A percentile compares a stretch with the other conserved stretches of the same genome.
These are phyloP conservation scores for Piaya cayana DNA, from an alignment of 2,113 vertebrate genomes.

Conservation along the genomic window DNA sequence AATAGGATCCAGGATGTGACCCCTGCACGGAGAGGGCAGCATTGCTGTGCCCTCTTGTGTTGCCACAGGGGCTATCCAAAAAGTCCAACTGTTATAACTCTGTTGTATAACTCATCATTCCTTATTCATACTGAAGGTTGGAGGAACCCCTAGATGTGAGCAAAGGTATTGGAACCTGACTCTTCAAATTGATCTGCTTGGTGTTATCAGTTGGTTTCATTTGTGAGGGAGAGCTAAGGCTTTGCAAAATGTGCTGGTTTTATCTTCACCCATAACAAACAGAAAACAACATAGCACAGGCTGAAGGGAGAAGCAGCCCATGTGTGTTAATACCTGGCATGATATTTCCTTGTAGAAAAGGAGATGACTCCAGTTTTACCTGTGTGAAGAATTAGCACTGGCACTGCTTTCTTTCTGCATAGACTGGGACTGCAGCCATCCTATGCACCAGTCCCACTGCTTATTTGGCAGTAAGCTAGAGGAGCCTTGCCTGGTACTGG, in stretches of 20 bases:
- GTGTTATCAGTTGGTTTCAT: not conserved
- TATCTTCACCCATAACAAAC: not conserved
- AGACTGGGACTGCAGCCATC: conserved; percentile 55
- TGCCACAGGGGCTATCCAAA: not conserved
- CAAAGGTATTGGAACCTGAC: not conserved
- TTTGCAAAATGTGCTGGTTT: not conserved
- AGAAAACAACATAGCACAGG: not conserved
- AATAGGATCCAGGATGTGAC: not conserved
- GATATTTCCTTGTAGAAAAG: not conserved
- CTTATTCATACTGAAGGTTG: not conserved
- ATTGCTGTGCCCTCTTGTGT: not conserved
- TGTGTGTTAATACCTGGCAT: not conserved
- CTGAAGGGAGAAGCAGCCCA: not conserved
- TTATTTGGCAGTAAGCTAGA: conserved; percentile 44
- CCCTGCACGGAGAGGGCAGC: not conserved
- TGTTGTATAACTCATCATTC: not conserved
- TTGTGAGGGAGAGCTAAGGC: not conserved
- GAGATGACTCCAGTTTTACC: conserved; percentile 9
- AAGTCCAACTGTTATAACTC: not conserved
- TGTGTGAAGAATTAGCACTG: not conserved
- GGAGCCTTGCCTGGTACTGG: conserved; percentile 3
- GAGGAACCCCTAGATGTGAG: not conserved
- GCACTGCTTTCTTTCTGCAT: not conserved
- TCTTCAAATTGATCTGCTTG: not conserved
- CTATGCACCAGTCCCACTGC: conserved; percentile 58